Conservation (phyloP, 2,113 vertebrate species). For the Eurypyga helias region DNA sequence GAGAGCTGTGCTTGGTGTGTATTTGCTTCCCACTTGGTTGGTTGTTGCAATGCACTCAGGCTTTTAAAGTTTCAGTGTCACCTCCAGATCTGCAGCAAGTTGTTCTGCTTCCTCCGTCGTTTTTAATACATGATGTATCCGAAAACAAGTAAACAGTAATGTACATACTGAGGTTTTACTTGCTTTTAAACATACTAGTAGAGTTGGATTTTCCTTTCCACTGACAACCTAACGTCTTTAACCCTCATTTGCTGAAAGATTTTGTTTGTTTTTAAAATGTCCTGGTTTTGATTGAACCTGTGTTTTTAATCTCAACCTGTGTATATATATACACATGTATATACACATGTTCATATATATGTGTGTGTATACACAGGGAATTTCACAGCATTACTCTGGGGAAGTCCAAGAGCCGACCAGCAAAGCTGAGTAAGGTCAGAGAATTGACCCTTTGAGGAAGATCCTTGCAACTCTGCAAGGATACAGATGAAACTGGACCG, state of each 20-base stretch:
- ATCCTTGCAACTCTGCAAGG: background rate
- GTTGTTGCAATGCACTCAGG: background rate
- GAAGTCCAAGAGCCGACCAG: background rate
- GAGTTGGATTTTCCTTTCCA: background rate
- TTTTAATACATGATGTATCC: background rate
- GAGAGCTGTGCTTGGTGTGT: background rate
- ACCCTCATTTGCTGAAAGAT: background rate
- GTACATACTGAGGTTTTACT: background rate
- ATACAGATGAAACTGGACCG: rapidly evolving
- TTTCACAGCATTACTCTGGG: background rate
- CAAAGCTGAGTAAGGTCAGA: background rate
- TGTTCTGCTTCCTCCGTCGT: background rate
- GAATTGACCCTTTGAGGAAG: background rate
- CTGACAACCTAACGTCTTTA: background rate
- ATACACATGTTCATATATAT: rapidly evolving
- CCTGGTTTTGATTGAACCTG: background rate
- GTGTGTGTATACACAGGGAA: background rate
- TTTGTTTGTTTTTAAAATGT: background rate
- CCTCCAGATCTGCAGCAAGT: background rate
- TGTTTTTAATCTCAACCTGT: background rate
- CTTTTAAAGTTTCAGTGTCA: background rate
- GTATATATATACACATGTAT: rapidly evolving
- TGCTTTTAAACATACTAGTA: background rate
- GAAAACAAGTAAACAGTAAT: background rate
- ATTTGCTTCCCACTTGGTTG: background rate